Evolutionary conservation across 2,888 invertebrate genomes (phyloP).

Genomic region (Balanococcus diminutus): DNA sequence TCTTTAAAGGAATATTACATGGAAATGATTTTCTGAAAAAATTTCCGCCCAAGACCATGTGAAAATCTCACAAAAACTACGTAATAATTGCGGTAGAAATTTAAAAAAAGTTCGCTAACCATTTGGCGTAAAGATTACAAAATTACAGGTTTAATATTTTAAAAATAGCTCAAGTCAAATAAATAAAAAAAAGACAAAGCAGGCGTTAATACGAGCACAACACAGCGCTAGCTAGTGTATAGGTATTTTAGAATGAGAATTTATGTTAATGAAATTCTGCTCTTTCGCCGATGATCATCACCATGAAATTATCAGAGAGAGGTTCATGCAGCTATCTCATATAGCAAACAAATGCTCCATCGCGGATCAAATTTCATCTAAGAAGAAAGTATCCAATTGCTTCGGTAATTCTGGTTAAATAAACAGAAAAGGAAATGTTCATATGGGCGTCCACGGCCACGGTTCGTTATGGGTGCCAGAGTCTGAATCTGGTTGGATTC

Average conservation of each 20-base stretch:
- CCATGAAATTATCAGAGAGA: not conserved
- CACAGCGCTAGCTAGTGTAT: not conserved
- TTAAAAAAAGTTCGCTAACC: not conserved
- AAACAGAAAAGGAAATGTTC: not conserved
- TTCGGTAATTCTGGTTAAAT: not conserved
- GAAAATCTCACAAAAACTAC: not conserved
- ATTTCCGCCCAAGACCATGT: not conserved
- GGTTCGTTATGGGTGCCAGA: not conserved
- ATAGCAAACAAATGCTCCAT: not conserved
- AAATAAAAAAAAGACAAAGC: not conserved
- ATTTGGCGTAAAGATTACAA: not conserved
- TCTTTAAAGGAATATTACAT: too few relatives aligned
- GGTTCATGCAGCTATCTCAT: not conserved
- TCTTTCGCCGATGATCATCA: not conserved
- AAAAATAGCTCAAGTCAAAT: not conserved
- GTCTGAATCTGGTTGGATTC: not conserved
- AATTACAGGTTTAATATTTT: not conserved
- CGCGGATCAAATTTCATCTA: not conserved
- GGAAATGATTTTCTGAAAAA: not conserved
- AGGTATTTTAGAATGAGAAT: not conserved
- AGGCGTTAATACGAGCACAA: not conserved
- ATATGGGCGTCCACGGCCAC: not conserved
- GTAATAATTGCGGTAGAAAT: not conserved
- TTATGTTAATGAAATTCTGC: conserved; percentile 13
- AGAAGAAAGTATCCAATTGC: conserved; percentile 4